These are phyloP conservation scores for Myanophis thanlyinensis DNA, from an alignment of 2,113 vertebrate genomes.

Conservation along the genomic window DNA sequence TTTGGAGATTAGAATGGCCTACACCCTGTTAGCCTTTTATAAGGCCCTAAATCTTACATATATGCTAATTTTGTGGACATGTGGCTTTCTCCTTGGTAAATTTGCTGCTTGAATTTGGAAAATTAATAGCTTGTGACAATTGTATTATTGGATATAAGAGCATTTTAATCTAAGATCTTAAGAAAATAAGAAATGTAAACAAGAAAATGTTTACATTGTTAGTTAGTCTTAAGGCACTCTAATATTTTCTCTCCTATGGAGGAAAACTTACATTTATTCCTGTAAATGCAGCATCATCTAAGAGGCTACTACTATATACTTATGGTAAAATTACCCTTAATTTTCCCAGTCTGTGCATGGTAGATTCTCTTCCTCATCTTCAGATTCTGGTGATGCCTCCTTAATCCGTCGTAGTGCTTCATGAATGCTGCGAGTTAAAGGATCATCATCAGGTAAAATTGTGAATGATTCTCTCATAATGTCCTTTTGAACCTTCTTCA, in stretches of 20 bases:
- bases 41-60: neutral
- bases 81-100: neutral
- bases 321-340: conserved; percentile 64
- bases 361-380: conserved; percentile 92
- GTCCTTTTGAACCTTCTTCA: conserved; percentile 92
- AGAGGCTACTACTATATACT: conserved; percentile 18
- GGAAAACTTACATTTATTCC: conserved; percentile 11
- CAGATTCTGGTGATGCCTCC: conserved; percentile 95
- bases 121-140: neutral
- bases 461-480: conserved; percentile 80
- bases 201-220: neutral
- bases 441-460: conserved; percentile 83
- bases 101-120: neutral
- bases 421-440: conserved; percentile 95
- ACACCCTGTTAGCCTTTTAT: neutral
- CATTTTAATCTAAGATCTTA: neutral
- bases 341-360: conserved; percentile 95
- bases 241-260: conserved; percentile 4
- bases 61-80: neutral
- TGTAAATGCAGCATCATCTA: neutral
- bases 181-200: neutral
- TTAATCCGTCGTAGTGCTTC: conserved; percentile 96
- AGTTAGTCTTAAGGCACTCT: neutral
- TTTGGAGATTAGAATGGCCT: neutral
- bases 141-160: neutral